Conservation (phyloP, 2,797 vertebrate species). For the Distichodus sexfasciatus region DNA sequence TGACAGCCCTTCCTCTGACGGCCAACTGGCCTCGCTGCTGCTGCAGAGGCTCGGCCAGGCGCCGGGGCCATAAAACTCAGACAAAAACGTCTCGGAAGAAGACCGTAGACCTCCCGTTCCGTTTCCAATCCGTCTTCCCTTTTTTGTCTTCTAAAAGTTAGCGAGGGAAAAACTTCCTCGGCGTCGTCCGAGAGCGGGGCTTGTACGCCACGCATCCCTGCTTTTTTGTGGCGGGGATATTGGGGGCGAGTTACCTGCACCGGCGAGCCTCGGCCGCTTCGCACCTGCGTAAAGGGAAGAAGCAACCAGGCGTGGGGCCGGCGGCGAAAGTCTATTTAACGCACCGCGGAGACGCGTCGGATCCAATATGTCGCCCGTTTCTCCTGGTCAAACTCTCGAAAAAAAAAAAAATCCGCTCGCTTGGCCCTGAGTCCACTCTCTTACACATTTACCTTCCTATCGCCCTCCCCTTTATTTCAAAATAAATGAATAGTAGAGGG, state of each 20-base stretch:
- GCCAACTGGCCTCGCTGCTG: constrained; percentile 18
- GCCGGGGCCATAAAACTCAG: background rate
- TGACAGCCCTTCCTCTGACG: background rate
- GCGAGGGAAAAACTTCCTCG: background rate
- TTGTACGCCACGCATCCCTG: background rate
- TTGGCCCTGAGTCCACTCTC: constrained; percentile 62
- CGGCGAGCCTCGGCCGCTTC: background rate
- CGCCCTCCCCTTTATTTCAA: constrained; percentile 60
- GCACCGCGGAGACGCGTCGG: constrained; percentile 17
- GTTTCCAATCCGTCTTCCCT: background rate
- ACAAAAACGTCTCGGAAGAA: constrained; percentile 6
- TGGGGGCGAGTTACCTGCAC: constrained; percentile 14
- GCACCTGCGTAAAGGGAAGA: constrained; percentile 18
- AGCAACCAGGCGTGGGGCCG: constrained; percentile 23
- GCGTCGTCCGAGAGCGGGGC: too few species aligned
- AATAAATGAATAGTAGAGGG: constrained; percentile 66
- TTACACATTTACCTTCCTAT: constrained; percentile 62
- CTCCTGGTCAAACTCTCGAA: constrained; percentile 64
- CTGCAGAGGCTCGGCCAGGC: background rate
- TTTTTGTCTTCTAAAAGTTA: background rate
- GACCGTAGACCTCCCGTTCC: background rate
- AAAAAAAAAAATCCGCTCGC: constrained; percentile 70
- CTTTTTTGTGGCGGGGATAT: background rate
- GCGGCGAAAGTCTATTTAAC: constrained; percentile 51
- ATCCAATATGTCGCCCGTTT: constrained; percentile 59